Base-by-base conservation (phyloP, 2,888 invertebrate genomes). In the Diachrysia chrysitis region DNA sequence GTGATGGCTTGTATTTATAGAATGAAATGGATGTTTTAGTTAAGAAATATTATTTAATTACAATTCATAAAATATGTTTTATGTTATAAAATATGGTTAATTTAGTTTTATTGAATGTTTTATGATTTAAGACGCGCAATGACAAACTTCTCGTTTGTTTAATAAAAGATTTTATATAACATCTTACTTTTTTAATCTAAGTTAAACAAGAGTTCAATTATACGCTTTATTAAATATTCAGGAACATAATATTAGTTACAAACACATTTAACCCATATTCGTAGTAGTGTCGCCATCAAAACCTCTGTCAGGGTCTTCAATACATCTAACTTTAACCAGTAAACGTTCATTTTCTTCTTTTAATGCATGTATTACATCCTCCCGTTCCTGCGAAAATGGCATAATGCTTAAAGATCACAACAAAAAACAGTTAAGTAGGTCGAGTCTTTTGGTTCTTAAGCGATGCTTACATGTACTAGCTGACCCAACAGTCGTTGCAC, bases 291-390 rank as follows among this genome's bases (percentile, higher is more conserved):
- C 6, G 12, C 23, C 54, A 2, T 69, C 62, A 14, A 19, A 29
- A 9, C 16, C 23, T 17, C 60, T 66, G 1, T 71, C 79, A 0
- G 66, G 63, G 19, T 88, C 86, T 10, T 91, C 89, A 1, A 85
- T 66, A 70, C 95, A 95, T 19, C 91, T 84, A 14, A 94, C 86
- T 81, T 93, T 95, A 1, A 86, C 84, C 1, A 95, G 86, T 57
- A 95, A 84, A 17, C 94, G 90, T 12, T 93, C 92, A 75, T 95
- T 95, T 83, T 95, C 95, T 75, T 94, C 92, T 78, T 94, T 95
- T 68, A 96, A 84, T 17, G 95, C 91, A 1, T 83, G 81, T 56
- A 96, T 95, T 9, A 94, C 87, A 68, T 92, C 95, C 76, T 96
- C 95, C 71, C 94, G 89, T 79, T 95, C 95, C 96, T 96, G 83